Evolutionary conservation across 2,888 invertebrate species (phyloP).

Genomic region (Xiphydria camelus): DNA sequence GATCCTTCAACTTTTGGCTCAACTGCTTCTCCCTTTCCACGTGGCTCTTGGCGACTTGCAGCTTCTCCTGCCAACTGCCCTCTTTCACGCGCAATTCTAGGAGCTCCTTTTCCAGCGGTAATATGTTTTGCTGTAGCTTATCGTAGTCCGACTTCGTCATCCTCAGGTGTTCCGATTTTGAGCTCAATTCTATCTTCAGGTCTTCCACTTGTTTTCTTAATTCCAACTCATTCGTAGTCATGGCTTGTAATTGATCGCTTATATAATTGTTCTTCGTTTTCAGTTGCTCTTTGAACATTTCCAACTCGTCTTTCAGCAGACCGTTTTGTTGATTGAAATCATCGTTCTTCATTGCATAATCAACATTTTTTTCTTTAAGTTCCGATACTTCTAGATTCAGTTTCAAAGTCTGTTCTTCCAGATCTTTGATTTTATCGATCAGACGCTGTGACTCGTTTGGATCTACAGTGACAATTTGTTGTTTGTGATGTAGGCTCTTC

Average conservation of each 20-base stretch:
- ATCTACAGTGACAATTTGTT: constrained; percentile 30
- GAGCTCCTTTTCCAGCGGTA: constrained; percentile 50
- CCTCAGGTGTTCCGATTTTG: constrained; percentile 49
- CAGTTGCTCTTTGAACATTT: constrained; percentile 52
- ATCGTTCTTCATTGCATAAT: constrained; percentile 42
- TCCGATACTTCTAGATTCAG: constrained; percentile 44
- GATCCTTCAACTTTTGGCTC: constrained; percentile 50
- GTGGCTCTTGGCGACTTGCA: constrained; percentile 43
- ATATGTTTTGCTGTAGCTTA: constrained; percentile 40
- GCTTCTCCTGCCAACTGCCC: constrained; percentile 41
- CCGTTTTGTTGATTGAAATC: constrained; percentile 47
- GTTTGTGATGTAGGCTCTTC: constrained; percentile 35
- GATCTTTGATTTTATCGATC: constrained; percentile 45
- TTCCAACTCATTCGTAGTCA: constrained; percentile 44
- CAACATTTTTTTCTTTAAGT: constrained; percentile 44
- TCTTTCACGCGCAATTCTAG: constrained; percentile 45
- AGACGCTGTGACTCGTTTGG: constrained; percentile 34
- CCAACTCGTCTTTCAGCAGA: constrained; percentile 46
- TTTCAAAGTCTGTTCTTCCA: constrained; percentile 46
- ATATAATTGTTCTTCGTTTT: constrained; percentile 51
- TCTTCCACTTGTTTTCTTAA: constrained; percentile 50
- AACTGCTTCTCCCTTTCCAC: constrained; percentile 51
- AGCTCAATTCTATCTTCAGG: constrained; percentile 44
- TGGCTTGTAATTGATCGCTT: constrained; percentile 44
- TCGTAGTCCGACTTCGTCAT: constrained; percentile 43